These are phyloP conservation scores for Zeus faber DNA, from an alignment of 2,113 vertebrate species.

Conservation along the genomic window DNA sequence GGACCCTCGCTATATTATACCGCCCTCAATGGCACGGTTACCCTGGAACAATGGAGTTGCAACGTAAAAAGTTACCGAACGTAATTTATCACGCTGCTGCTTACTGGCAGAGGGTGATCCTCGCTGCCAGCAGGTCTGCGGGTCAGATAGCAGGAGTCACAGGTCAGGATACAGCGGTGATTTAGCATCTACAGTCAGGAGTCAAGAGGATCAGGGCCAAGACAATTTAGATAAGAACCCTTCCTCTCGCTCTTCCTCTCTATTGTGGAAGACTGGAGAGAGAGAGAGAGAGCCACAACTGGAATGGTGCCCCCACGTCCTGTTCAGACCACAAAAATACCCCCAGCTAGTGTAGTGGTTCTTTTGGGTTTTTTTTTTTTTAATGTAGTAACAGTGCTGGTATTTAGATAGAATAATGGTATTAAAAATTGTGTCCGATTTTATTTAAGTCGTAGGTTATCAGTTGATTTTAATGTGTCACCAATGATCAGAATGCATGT, in stretches of 20 bases:
- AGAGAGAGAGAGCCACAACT: slow-evolving; percentile 37
- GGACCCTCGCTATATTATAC: too few relatives aligned
- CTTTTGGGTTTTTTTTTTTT: too few relatives aligned
- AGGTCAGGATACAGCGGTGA: slow-evolving; percentile 50
- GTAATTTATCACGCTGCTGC: slow-evolving; percentile 12
- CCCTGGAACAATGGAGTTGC: too few relatives aligned
- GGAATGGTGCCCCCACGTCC: slow-evolving; percentile 24
- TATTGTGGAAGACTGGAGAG: slow-evolving; percentile 34
- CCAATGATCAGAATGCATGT: too few relatives aligned
- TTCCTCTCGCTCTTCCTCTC: slow-evolving; percentile 49
- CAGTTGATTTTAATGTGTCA: too few relatives aligned
- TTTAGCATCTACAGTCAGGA: slow-evolving; percentile 56
- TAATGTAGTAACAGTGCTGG: too few relatives aligned
- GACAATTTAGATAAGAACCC: slow-evolving; percentile 69
- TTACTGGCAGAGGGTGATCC: slow-evolving; percentile 30
- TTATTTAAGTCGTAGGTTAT: too few relatives aligned
- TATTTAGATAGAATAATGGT: too few relatives aligned
- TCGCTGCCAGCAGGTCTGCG: slow-evolving; percentile 17
- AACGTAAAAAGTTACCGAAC: too few relatives aligned
- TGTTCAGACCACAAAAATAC: slow-evolving; percentile 22
- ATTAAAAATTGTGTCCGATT: too few relatives aligned
- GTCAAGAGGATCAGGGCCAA: slow-evolving; percentile 63
- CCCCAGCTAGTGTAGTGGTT: too few relatives aligned
- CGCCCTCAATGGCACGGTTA: too few relatives aligned
- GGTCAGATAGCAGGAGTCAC: slow-evolving; percentile 43